Evolutionary conservation across 2,113 vertebrate genomes (phyloP).

Genomic region (Nothoprocta pentlandii): DNA sequence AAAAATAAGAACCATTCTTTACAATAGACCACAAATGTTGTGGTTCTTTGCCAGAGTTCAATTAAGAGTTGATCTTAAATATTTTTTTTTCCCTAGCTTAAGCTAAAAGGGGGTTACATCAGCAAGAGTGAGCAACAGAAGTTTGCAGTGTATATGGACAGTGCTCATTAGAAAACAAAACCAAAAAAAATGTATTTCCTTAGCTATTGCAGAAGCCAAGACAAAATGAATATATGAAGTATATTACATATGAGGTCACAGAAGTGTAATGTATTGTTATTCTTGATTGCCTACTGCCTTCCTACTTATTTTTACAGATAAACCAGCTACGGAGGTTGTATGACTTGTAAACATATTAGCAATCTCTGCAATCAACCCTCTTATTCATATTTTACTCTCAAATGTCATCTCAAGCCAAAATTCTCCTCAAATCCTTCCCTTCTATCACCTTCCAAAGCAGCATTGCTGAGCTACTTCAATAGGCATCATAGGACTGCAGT

Average conservation of each 20-base stretch:
- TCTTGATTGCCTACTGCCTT: neutral
- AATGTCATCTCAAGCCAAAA: neutral
- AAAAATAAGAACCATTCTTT: neutral
- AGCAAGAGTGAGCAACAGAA: neutral
- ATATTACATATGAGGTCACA: fast-evolving
- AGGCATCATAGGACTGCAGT: neutral
- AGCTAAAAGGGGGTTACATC: neutral
- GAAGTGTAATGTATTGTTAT: neutral
- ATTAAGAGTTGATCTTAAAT: neutral
- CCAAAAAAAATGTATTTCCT: too few species aligned
- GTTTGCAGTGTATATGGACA: too few species aligned
- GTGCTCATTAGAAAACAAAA: too few species aligned
- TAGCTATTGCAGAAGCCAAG: neutral
- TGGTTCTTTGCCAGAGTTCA: neutral
- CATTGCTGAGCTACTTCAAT: neutral
- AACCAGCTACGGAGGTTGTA: neutral
- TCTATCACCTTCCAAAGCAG: neutral
- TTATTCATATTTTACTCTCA: neutral
- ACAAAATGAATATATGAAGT: neutral
- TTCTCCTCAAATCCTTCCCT: neutral
- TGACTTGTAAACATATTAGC: neutral
- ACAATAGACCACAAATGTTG: neutral
- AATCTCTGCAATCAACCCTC: neutral
- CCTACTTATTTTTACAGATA: neutral
- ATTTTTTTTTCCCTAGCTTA: neutral